These are phyloP conservation scores for Olivierus martensii DNA, from an alignment of 1,140 invertebrate genomes.

Conservation along the genomic window DNA sequence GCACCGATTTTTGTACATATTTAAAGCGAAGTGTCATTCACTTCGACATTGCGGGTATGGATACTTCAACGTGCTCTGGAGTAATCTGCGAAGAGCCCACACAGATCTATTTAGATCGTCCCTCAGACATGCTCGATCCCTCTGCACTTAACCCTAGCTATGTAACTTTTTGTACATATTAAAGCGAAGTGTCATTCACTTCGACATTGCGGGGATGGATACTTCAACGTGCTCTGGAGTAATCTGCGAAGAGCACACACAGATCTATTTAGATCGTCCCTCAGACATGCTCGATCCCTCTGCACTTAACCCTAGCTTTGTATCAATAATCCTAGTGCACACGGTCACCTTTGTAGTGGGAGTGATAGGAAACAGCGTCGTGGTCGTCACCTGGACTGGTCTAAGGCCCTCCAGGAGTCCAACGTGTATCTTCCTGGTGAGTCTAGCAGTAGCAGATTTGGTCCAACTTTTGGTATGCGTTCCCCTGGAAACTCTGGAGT, in stretches of 20 bases:
- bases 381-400: conserved; percentile 21
- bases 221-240: too few relatives aligned
- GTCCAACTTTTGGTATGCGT: conserved; percentile 32
- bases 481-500: conserved; percentile 31
- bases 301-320: conserved; percentile 25
- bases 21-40: too few relatives aligned
- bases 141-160: conserved; percentile 26
- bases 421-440: conserved; percentile 25
- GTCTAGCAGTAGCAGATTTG: conserved; percentile 32
- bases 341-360: conserved; percentile 32
- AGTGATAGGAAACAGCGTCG: conserved; percentile 24
- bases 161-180: too few relatives aligned
- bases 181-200: too few relatives aligned
- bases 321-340: conserved; percentile 29
- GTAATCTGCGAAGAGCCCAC: neutral
- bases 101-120: conserved; percentile 21
- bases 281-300: conserved; percentile 30
- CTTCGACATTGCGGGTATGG: too few relatives aligned
- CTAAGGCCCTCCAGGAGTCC: conserved; percentile 15
- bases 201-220: too few relatives aligned
- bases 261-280: conserved; percentile 23
- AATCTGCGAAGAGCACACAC: neutral
- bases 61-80: too few relatives aligned
- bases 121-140: conserved; percentile 30
- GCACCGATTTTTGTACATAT: too few relatives aligned